Percentiles rank a stretch among this genome's conserved stretches.
These are phyloP conservation scores for Leucophenga varia DNA, from an alignment of 1,140 invertebrate species.

Conservation along the genomic window DNA sequence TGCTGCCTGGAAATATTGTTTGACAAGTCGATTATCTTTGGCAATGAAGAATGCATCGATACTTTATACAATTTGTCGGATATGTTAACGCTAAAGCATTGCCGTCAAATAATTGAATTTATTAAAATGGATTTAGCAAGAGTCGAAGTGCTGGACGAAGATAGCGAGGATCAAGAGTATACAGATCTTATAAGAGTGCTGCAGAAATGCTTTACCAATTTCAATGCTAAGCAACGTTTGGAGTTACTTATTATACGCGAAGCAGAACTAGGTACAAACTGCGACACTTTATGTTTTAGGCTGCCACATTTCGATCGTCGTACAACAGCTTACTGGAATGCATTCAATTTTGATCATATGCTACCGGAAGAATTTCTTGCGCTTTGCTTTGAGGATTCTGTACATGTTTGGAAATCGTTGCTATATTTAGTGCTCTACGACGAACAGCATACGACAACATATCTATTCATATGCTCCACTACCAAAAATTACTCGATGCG, in stretches of 20 bases:
- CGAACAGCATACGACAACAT: no score
- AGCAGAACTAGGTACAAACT: no score
- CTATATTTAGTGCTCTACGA: no score
- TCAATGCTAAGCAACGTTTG: no score
- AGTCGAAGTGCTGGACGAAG: slow-evolving; percentile 6
- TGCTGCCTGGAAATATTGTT: slow-evolving; percentile 24
- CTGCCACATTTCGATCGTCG: no score
- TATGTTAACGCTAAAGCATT: slow-evolving; percentile 16
- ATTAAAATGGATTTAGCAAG: slow-evolving; percentile 6
- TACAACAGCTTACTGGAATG: no score
- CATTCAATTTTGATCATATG: no score
- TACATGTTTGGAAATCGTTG: slow-evolving; percentile 11
- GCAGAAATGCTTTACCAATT: slow-evolving; percentile 20
- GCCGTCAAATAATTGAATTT: slow-evolving; percentile 14
- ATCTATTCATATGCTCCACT: no score
- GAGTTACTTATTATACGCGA: no score
- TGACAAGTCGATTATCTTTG: slow-evolving; percentile 19
- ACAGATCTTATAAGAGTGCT: slow-evolving; percentile 2
- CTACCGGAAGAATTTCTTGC: slow-evolving; percentile 10
- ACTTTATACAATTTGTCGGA: slow-evolving; percentile 22
- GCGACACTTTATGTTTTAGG: no score
- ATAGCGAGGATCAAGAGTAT: slow-evolving; percentile 2
- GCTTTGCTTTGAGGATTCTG: slow-evolving; percentile 16
- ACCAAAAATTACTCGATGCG: no score
- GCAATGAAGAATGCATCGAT: slow-evolving; percentile 41